These are phyloP conservation scores for Bellardia pandia DNA, from an alignment of 2,888 invertebrate genomes.

Conservation along the genomic window DNA sequence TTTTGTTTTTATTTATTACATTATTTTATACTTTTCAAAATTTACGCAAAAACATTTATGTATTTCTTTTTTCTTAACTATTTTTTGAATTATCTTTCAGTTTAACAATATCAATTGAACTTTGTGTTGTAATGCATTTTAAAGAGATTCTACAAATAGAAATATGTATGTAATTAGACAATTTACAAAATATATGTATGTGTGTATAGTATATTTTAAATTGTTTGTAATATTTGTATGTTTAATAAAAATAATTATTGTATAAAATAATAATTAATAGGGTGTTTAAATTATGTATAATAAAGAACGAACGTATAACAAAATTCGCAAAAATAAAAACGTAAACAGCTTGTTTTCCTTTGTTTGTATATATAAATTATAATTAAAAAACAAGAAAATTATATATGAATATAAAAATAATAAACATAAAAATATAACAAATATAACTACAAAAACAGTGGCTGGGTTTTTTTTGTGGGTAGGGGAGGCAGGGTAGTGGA, in stretches of 20 bases:
- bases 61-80: not conserved
- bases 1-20: slow-evolving; percentile 25
- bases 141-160: slow-evolving; percentile 65
- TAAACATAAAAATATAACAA: slow-evolving; percentile 62
- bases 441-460: not conserved
- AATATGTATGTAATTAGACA: slow-evolving; percentile 54
- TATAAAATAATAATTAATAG: not conserved
- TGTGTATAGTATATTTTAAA: not conserved
- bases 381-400: slow-evolving; percentile 61
- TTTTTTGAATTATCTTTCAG: slow-evolving; percentile 5
- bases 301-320: slow-evolving; percentile 4
- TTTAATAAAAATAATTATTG: slow-evolving; percentile 22
- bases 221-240: not conserved
- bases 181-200: slow-evolving; percentile 63
- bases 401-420: slow-evolving; percentile 44
- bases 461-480: not conserved
- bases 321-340: not conserved
- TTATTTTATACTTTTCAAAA: slow-evolving; percentile 31
- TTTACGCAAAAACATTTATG: slow-evolving; percentile 50
- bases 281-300: not conserved
- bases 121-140: slow-evolving; percentile 50
- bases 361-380: slow-evolving; percentile 17
- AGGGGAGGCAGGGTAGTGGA: not conserved
- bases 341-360: not conserved
- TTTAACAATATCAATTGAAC: slow-evolving; percentile 50